Evolutionary conservation across 2,113 vertebrate species (phyloP).

Genomic region (Tympanuchus pallidicinctus): DNA sequence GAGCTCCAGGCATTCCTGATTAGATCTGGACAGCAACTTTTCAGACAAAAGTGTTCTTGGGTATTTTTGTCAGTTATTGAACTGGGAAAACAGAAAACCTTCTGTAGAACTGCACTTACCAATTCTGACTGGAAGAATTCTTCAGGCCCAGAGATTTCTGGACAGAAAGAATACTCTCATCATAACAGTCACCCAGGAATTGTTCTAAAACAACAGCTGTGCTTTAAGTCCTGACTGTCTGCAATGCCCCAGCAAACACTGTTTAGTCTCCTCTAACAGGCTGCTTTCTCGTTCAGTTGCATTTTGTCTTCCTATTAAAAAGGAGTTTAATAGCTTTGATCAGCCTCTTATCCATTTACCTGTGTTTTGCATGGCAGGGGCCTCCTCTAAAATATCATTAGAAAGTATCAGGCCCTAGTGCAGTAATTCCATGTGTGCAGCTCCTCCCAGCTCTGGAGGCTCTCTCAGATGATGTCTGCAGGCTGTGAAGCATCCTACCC

Average conservation of each 20-base stretch:
- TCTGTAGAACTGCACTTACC: neutral
- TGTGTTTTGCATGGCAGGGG: neutral
- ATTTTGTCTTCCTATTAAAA: neutral
- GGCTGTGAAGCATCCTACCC: neutral
- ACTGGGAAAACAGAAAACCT: neutral
- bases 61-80: neutral
- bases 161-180: neutral
- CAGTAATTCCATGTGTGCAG: neutral
- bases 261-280: neutral
- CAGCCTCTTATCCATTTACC: neutral
- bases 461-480: neutral
- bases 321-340: neutral
- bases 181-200: neutral
- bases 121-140: neutral
- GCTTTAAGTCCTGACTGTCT: neutral
- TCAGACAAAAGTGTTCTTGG: neutral
- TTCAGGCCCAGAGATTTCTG: neutral
- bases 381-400: neutral
- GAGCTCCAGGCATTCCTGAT: neutral
- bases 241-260: neutral
- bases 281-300: neutral
- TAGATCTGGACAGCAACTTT: neutral
- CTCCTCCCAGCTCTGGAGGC: neutral
- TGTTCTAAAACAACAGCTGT: neutral
- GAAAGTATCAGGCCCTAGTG: neutral